These are phyloP conservation scores for Enteromius treurensis DNA, from an alignment of 2,797 vertebrate genomes.

Conservation along the genomic window DNA sequence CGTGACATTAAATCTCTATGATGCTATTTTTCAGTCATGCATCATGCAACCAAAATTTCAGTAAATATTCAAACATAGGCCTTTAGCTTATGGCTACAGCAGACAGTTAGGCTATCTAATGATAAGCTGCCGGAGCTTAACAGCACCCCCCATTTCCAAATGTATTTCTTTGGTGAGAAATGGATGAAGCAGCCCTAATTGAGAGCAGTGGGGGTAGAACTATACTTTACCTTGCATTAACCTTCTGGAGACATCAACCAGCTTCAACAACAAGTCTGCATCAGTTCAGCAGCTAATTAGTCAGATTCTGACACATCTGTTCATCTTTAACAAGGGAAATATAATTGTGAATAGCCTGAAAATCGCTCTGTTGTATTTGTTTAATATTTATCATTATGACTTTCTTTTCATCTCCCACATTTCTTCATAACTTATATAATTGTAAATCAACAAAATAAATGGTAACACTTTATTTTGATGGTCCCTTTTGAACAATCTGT, in stretches of 20 bases:
- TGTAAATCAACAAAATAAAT: background rate
- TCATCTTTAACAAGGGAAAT: background rate
- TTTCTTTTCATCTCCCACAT: background rate
- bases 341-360: background rate
- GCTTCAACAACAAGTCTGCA: background rate
- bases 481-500: too few species aligned
- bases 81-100: background rate
- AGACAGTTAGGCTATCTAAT: background rate
- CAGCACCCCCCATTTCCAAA: background rate
- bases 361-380: background rate
- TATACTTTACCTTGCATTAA: background rate
- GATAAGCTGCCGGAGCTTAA: background rate
- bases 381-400: background rate
- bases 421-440: background rate
- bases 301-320: background rate
- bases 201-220: background rate
- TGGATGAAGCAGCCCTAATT: background rate
- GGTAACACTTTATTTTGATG: too few species aligned
- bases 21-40: background rate
- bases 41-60: background rate
- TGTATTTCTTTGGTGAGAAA: background rate
- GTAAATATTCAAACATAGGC: background rate
- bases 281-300: background rate
- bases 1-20: background rate
- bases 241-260: background rate